phyloP scores from a whole-genome alignment of 2,797 vertebrate species.

The Acropternis orthonyx region DNA sequence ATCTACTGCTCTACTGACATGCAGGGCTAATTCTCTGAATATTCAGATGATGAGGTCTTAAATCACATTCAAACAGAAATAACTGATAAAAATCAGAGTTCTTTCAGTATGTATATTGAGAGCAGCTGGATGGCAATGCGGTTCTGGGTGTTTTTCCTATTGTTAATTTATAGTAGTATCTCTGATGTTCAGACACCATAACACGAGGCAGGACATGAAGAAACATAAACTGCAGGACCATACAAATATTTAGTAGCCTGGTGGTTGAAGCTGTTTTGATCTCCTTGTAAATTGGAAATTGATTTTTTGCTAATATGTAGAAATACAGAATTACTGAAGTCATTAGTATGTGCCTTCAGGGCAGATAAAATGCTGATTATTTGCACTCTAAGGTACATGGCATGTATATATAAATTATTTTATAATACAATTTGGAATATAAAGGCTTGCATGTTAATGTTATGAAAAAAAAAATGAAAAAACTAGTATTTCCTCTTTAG shows the following conservation, averaged over 20 bases:
- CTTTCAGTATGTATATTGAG: background rate
- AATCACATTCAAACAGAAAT: background rate
- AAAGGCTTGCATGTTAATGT: background rate
- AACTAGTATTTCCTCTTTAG: background rate
- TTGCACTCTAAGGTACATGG: background rate
- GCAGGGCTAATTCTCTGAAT: background rate
- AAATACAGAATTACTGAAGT: background rate
- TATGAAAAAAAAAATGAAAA: background rate
- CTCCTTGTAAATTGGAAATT: background rate
- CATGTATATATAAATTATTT: no score
- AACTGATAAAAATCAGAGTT: background rate
- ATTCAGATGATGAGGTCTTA: background rate
- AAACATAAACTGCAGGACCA: background rate
- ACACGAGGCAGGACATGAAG: background rate
- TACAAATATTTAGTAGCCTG: background rate
- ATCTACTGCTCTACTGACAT: background rate
- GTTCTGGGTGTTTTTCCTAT: background rate
- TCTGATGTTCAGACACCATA: background rate
- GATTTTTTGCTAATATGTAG: background rate
- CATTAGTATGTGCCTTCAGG: background rate
- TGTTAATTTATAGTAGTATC: background rate
- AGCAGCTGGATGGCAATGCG: background rate
- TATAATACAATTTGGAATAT: background rate
- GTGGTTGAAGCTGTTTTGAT: background rate
- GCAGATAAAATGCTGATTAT: background rate